Percentiles rank a stretch among this genome's conserved stretches.
These are phyloP conservation scores for Anneissia japonica DNA, from an alignment of 35 echinoderm and acorn worm genomes.

Conservation along the genomic window DNA sequence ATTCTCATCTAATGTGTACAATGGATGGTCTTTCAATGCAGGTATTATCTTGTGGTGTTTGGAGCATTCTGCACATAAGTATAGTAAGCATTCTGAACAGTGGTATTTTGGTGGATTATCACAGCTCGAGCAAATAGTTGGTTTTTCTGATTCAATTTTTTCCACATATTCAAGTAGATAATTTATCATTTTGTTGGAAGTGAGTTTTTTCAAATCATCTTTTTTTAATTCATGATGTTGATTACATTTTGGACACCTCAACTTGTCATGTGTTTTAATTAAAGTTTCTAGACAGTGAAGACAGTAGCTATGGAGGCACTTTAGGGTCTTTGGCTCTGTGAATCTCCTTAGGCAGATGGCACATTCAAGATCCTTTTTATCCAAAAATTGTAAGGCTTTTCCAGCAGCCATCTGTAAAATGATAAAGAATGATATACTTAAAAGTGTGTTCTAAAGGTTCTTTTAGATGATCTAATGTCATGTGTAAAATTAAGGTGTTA, in stretches of 20 bases:
- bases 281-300: neutral
- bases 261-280: neutral
- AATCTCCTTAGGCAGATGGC: constrained; percentile 12
- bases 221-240: neutral
- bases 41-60: neutral
- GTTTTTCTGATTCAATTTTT: neutral
- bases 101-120: neutral
- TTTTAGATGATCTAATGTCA: too few species aligned
- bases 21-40: neutral
- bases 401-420: neutral
- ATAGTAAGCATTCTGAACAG: neutral
- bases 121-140: neutral
- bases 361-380: constrained; percentile 5
- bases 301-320: constrained; percentile 19
- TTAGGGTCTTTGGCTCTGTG: neutral
- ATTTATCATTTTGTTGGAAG: neutral
- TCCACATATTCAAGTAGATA: neutral
- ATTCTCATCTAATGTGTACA: neutral
- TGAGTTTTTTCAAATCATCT: neutral
- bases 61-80: neutral
- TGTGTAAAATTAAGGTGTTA: too few species aligned
- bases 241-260: neutral
- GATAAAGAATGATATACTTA: too few species aligned
- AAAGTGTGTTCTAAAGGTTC: too few species aligned
- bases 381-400: neutral